These are phyloP conservation scores for Chiloscyllium plagiosum DNA, from an alignment of 2,113 vertebrate genomes.

Conservation along the genomic window DNA sequence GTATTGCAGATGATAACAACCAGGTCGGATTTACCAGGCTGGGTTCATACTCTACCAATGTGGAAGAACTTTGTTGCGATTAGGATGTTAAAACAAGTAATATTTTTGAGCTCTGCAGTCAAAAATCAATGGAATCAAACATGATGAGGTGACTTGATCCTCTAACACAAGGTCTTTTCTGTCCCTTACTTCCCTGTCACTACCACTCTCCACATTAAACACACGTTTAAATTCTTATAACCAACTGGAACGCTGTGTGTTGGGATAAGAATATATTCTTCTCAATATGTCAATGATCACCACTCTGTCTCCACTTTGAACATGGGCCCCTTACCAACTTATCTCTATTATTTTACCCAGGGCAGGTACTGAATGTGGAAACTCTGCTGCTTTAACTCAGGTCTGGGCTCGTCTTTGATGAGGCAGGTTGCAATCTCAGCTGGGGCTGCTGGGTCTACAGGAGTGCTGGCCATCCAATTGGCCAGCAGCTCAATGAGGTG, in stretches of 20 bases:
- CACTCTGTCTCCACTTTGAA: background rate
- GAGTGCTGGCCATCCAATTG: too few species aligned
- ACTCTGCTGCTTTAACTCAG: too few species aligned
- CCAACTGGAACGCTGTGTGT: background rate
- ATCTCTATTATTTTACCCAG: too few species aligned
- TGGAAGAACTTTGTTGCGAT: background rate
- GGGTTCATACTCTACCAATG: background rate
- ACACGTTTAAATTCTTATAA: background rate
- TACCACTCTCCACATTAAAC: background rate
- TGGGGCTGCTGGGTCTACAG: too few species aligned
- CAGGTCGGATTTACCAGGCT: background rate
- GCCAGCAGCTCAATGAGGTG: too few species aligned
- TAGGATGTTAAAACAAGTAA: background rate
- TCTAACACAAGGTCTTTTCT: background rate
- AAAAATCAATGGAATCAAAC: background rate
- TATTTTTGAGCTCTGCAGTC: background rate
- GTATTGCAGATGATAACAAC: conserved; percentile 13
- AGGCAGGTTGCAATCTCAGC: too few species aligned
- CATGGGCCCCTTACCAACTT: too few species aligned
- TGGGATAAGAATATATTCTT: too few species aligned
- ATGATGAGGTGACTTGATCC: background rate
- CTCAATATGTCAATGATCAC: background rate
- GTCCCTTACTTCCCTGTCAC: background rate
- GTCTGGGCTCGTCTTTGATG: too few species aligned
- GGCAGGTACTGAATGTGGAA: too few species aligned